Conservation (phyloP, 2,888 invertebrate species). For the Pristionchus mayeri region DNA sequence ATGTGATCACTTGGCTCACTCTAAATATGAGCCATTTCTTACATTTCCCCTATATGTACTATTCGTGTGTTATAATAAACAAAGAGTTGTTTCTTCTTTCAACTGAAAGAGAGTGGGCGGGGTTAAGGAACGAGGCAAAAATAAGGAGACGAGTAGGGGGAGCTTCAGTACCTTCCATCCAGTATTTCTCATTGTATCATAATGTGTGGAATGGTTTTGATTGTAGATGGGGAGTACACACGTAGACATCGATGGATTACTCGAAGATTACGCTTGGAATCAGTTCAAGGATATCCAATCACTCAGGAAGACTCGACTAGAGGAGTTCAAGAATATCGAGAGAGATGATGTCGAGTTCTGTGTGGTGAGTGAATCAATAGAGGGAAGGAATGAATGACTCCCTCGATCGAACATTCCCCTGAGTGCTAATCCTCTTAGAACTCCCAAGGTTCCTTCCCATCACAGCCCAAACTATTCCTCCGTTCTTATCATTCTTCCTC, state of each 20-base stretch:
- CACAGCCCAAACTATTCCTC: background rate
- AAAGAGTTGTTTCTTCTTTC: slow-evolving; percentile 3
- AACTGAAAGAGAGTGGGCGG: slow-evolving; percentile 14
- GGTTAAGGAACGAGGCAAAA: background rate
- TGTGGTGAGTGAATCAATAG: slow-evolving; percentile 64
- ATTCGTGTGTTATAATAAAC: slow-evolving; percentile 3
- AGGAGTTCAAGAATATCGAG: slow-evolving; percentile 72
- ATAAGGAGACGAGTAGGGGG: background rate
- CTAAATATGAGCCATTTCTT: background rate
- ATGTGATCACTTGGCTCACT: background rate
- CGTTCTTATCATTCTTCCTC: background rate
- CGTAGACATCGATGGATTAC: slow-evolving; percentile 73
- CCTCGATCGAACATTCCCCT: background rate
- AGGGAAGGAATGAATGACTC: background rate
- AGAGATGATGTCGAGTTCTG: slow-evolving; percentile 74
- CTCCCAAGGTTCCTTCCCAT: slow-evolving; percentile 13
- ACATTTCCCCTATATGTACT: background rate
- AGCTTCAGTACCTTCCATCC: slow-evolving; percentile 12
- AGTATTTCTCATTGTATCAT: slow-evolving; percentile 19
- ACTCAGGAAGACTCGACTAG: slow-evolving; percentile 69
- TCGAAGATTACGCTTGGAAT: slow-evolving; percentile 76
- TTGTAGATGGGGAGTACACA: slow-evolving; percentile 55
- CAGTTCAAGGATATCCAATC: slow-evolving; percentile 70
- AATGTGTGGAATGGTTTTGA: background rate
- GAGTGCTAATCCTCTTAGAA: slow-evolving; percentile 27